Evolutionary conservation across 1,140 invertebrate genomes (phyloP), one percentile per base, ranked within the genome.

Genomic region (Papilio xuthus): DNA sequence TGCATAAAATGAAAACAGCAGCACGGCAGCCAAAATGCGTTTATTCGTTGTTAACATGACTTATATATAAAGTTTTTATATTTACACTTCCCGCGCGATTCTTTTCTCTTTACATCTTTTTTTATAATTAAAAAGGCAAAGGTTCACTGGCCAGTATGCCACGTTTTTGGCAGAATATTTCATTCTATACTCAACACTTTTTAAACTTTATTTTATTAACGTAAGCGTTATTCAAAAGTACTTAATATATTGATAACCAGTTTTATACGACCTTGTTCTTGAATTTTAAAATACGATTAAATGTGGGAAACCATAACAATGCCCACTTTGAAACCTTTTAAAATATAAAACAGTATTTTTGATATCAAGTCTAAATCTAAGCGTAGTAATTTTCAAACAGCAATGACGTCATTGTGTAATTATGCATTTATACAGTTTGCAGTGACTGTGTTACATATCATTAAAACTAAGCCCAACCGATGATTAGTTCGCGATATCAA

Each of bases 401-500:
- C 0, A 15, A n/a, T 13, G 42, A 44, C 15, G 15, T 44, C n/a
- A n/a, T 41, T 23, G 20, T 41, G 13, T 71, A 44, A 47, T 44
- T 26, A 44, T 47, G 71, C 44, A 73, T 73, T 32, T 37, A n/a
- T 72, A 63, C 60, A 6, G 60, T 18, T 63, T 63, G 26, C 60
- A 63, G 4, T 63, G 26, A 63, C 23, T 63, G 56, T 26, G 28
- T 32, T 63, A 63, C 60, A n/a, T 42, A 72, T 23, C 37, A 72
- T 72, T 72, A 73, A 73, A 73, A 73, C 42, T 73, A 73, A 73
- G 42, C 37, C 71, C 71, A 44, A 28, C 44, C 41, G 41, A 73
- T 73, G 42, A 73, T 73, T 73, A 73, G 42, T 73, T 15, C 44
- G 44, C 28, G 42, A 26, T 72, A 72, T 72, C 20, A 47, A 23